phyloP scores from a whole-genome alignment of 1,140 invertebrate genomes.

The Drosophila cardini region DNA sequence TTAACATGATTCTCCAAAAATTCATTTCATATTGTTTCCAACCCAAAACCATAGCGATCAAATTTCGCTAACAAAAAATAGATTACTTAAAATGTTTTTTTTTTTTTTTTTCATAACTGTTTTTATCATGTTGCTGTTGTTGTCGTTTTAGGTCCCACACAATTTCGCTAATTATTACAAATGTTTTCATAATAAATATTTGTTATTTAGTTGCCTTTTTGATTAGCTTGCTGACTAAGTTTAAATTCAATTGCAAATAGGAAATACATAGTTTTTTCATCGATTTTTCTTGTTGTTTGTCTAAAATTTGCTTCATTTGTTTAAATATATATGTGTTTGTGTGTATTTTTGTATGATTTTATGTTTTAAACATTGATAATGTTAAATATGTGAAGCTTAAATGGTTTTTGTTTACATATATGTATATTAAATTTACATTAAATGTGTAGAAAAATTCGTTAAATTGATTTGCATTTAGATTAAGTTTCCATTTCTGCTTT shows the following conservation, averaged over 20 bases:
- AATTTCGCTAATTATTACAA: conserved; percentile 80
- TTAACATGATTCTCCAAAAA: conserved; percentile 16
- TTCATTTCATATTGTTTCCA: not conserved
- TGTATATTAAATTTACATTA: conserved; percentile 71
- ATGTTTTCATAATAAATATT: conserved; percentile 58
- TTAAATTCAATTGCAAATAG: conserved; percentile 76
- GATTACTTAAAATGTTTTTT: conserved; percentile 24
- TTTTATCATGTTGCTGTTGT: conserved; percentile 48
- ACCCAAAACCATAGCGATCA: conserved; percentile 14
- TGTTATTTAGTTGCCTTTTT: conserved; percentile 73
- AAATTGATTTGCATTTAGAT: conserved; percentile 80
- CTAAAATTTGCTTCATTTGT: conserved; percentile 59
- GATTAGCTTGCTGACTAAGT: conserved; percentile 78
- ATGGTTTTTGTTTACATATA: conserved; percentile 40
- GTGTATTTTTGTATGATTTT: conserved; percentile 14
- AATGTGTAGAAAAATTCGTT: conserved; percentile 82
- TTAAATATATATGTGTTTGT: conserved; percentile 48
- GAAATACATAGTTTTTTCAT: conserved; percentile 51
- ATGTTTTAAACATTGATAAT: conserved; percentile 67
- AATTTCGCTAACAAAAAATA: conserved; percentile 6
- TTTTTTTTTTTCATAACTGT: no score
- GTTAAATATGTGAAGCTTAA: conserved; percentile 42
- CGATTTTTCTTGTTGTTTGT: conserved; percentile 52
- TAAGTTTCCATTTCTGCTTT: conserved; percentile 15
- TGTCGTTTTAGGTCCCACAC: conserved; percentile 72